phyloP scores from a whole-genome alignment of 2,113 vertebrate species.

The Bubalus kerabau region DNA sequence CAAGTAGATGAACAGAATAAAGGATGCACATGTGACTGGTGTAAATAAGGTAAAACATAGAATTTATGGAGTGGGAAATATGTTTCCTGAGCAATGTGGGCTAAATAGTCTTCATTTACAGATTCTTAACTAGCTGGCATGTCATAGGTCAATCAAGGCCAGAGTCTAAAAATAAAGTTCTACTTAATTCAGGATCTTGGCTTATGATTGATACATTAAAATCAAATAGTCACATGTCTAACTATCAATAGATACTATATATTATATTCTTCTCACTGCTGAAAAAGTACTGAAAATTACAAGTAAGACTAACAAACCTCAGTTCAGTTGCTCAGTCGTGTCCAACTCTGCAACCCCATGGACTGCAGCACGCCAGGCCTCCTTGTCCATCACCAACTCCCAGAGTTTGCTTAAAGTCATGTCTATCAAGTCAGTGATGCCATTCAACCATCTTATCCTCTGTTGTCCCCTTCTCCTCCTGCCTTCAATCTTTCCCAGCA shows the following conservation, averaged over 20 bases:
- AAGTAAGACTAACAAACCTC: neutral
- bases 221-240: neutral
- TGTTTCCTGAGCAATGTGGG: conserved; percentile 22
- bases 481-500: neutral
- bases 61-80: conserved; percentile 37
- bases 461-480: neutral
- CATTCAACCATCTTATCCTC: neutral
- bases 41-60: conserved; percentile 26
- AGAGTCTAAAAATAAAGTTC: conserved; percentile 40
- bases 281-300: neutral
- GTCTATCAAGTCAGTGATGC: neutral
- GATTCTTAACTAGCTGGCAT: neutral
- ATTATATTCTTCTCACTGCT: neutral
- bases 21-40: neutral
- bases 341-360: accelerated
- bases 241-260: neutral
- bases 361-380: neutral
- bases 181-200: neutral
- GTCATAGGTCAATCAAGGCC: neutral
- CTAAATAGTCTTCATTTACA: conserved; percentile 42
- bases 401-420: neutral
- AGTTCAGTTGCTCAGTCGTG: neutral
- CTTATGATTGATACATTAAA: conserved; percentile 17
- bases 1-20: conserved; percentile 49
- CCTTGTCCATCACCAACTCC: neutral